Evolutionary conservation across 2,888 invertebrate species (phyloP).

Genomic region (Cheilosia pagana): DNA sequence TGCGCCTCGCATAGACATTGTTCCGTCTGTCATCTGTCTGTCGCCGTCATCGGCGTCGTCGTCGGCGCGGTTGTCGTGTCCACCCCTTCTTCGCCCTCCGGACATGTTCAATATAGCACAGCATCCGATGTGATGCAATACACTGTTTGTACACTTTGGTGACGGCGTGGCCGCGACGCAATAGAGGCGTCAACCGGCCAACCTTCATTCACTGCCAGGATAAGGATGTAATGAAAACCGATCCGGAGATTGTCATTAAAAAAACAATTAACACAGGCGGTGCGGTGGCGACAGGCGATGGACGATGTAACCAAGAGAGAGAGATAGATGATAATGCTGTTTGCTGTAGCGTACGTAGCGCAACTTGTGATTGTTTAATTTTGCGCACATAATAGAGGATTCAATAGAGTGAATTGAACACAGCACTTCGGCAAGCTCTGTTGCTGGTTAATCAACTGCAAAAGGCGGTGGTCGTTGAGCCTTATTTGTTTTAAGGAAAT

Average conservation of each 20-base stretch:
- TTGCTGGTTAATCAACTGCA: conserved; percentile 44
- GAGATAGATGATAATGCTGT: conserved; percentile 18
- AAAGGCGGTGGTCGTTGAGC: neutral
- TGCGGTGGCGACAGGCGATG: conserved; percentile 35
- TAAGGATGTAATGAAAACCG: conserved; percentile 78
- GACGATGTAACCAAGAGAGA: conserved; percentile 8
- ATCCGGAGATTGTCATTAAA: conserved; percentile 78
- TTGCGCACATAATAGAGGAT: conserved; percentile 65
- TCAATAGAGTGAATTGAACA: conserved; percentile 52
- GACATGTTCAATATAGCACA: conserved; percentile 61
- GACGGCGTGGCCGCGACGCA: conserved; percentile 58
- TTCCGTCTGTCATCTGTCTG: conserved; percentile 45
- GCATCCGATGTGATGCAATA: conserved; percentile 53
- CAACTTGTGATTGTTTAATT: conserved; percentile 69
- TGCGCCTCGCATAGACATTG: conserved; percentile 42
- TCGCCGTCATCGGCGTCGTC: conserved; percentile 1
- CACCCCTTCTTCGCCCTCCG: conserved; percentile 25
- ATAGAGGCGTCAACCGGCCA: conserved; percentile 74
- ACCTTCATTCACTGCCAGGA: conserved; percentile 73
- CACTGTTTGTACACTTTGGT: conserved; percentile 50
- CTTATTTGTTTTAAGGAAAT: neutral
- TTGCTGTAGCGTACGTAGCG: conserved; percentile 27
- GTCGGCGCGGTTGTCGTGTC: conserved; percentile 41
- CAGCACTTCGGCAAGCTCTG: conserved; percentile 28
- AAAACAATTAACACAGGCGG: conserved; percentile 74